Evolutionary conservation across 2,113 vertebrate genomes (phyloP), one percentile per base, ranked within the genome.

Genomic region (Notothenia coriiceps): DNA sequence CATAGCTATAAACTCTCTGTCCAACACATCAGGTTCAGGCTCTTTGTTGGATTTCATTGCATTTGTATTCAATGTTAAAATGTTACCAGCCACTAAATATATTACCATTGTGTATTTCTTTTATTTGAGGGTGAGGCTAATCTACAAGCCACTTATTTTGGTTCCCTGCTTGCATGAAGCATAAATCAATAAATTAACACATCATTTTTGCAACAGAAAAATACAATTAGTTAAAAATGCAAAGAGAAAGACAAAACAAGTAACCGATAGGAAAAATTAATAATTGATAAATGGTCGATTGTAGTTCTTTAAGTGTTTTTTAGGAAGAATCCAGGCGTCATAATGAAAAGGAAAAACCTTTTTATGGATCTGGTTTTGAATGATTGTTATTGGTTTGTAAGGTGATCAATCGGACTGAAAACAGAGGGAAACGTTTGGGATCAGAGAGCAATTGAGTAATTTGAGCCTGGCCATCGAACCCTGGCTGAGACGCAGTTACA

Each of bases 361-460:
- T 69, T 66, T 5, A 18, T 54, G 70, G 22, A 44, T n/a, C 8
- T 59, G 65, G 51, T 57, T 82, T 68, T 72, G 61, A 69, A 22
- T 67, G 20, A 69, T 79, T 77, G 67, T 86, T 84, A 85, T 74
- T 59, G 59, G 43, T 62, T 6, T 64, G 85, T 86, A 91, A 91
- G 61, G 8, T 64, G 82, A 91, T 75, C 78, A 64, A n/a, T 54
- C 64, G 57, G 51, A 61, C 35, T 77, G 84, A 79, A 88, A 91
- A 83, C 77, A 74, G 44, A 61, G 74, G 78, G 63, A 89, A 90
- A 89, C 79, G 82, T 62, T 69, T 43, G 47, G 20, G 85, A 83
- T 89, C 82, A 89, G 67, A 80, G 82, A 81, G 59, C 80, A 59
- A n/a, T n/a, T n/a, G 70, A 75, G 89, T 69, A 62, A 90, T 79